These are phyloP conservation scores for Psittacula cyanocephala DNA, from an alignment of 2,113 vertebrate species.

Conservation along the genomic window DNA sequence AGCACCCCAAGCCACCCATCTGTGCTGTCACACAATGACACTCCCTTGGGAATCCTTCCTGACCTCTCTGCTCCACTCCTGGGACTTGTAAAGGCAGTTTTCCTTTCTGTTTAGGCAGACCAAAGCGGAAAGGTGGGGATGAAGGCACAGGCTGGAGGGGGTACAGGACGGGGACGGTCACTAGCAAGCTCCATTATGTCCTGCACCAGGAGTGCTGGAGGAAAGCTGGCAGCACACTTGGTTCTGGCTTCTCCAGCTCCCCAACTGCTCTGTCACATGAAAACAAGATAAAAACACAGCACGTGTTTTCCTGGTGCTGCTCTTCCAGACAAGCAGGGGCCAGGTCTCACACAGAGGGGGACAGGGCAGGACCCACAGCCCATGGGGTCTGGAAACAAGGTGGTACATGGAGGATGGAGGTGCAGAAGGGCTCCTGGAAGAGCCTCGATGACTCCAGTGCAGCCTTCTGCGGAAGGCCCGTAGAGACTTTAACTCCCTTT, in stretches of 20 bases:
- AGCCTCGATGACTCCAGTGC: background rate
- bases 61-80: background rate
- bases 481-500: background rate
- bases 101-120: background rate
- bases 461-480: background rate
- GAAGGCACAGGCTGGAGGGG: background rate
- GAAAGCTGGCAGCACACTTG: background rate
- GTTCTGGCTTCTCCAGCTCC: background rate
- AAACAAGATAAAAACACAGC: background rate
- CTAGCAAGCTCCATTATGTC: background rate
- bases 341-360: background rate
- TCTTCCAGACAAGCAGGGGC: background rate
- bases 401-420: background rate
- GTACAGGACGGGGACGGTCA: fast-evolving
- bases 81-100: background rate
- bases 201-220: background rate
- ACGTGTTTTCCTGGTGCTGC: background rate
- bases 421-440: background rate
- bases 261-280: background rate
- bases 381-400: fast-evolving
- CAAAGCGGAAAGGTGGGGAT: fast-evolving
- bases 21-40: background rate
- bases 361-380: background rate
- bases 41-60: background rate
- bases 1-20: background rate